A percentile compares a stretch with the other conserved stretches of the same genome.
Conservation (phyloP, 2,888 invertebrate species). For the Leptinotarsa peninsularis region DNA sequence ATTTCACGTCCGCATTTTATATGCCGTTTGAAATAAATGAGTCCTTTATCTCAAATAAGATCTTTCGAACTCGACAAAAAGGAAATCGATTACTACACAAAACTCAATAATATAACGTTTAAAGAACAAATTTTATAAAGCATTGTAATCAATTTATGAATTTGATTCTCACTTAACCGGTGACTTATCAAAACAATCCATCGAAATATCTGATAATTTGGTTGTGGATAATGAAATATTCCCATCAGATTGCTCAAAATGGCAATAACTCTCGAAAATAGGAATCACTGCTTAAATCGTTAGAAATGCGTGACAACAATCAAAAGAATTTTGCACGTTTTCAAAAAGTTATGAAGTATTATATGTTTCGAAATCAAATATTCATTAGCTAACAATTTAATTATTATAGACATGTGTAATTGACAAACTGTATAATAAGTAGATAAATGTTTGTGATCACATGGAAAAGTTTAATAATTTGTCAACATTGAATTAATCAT, state of each 20-base stretch:
- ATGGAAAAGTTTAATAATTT: conserved; percentile 15
- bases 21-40: too few species aligned
- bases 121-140: too few species aligned
- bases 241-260: conserved; percentile 20
- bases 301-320: conserved; percentile 56
- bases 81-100: too few species aligned
- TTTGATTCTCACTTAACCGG: too few species aligned
- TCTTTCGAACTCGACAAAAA: too few species aligned
- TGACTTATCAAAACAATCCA: neutral
- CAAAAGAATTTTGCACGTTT: conserved; percentile 51
- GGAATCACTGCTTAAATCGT: conserved; percentile 31
- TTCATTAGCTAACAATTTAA: conserved; percentile 30
- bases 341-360: conserved; percentile 39
- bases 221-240: neutral
- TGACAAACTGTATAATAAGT: conserved; percentile 41
- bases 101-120: too few species aligned
- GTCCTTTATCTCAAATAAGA: too few species aligned
- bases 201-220: neutral
- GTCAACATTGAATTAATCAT: neutral
- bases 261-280: conserved; percentile 13
- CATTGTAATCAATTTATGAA: too few species aligned
- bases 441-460: conserved; percentile 11
- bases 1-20: too few species aligned
- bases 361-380: conserved; percentile 37
- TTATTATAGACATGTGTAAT: conserved; percentile 37